Evolutionary conservation across 1,140 invertebrate genomes (phyloP), one percentile per base, ranked within the genome.

Genomic region (Orchesella cincta): DNA sequence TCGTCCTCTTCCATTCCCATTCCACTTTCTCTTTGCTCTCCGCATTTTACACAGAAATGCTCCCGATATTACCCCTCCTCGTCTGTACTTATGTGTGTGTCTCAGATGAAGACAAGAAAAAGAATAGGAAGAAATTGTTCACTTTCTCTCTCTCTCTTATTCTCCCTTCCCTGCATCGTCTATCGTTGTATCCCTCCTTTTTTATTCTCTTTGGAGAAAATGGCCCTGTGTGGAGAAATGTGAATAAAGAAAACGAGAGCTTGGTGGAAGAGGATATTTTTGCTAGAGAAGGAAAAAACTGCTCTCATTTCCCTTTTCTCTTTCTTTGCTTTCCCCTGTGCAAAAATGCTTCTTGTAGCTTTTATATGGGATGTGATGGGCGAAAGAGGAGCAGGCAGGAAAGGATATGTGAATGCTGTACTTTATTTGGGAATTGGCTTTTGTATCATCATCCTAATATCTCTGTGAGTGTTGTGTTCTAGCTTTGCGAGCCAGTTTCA

Each of bases 231-330:
- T 46, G 20, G 8, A 46, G 39, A 46, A 46, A 46, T 62, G 54
- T 18, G 26, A 16, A 26, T 28, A 62, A 62, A 62, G 54, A 5
- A 28, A 62, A 62, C 3, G 23, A 28, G 26, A 23, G 26, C 28
- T 14, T 67, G 31, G 2, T 31, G 2, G 31, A 12, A 67, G 62
- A 67, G 29, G 26, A 67, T 67, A n/a, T n/a, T n/a, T 67, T 67
- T 67, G 62, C 62, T 23, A 31, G 14, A 29, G 62, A 67, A 67
- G 14, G 14, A 29, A 29, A 67, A 67, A 67, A 67, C 2, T 31
- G 28, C 62, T 67, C 62, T 67, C 62, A 67, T 67, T 67, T 67
- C 62, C 62, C 62, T 33, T 67, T 67, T 67, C n/a, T n/a, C n/a
- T n/a, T n/a, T n/a, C n/a, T n/a, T n/a, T n/a, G n/a, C n/a, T n/a